Evolutionary conservation across 2,888 invertebrate genomes (phyloP), one percentile per base, ranked within the genome.

Genomic region (Stratiomys singularior): DNA sequence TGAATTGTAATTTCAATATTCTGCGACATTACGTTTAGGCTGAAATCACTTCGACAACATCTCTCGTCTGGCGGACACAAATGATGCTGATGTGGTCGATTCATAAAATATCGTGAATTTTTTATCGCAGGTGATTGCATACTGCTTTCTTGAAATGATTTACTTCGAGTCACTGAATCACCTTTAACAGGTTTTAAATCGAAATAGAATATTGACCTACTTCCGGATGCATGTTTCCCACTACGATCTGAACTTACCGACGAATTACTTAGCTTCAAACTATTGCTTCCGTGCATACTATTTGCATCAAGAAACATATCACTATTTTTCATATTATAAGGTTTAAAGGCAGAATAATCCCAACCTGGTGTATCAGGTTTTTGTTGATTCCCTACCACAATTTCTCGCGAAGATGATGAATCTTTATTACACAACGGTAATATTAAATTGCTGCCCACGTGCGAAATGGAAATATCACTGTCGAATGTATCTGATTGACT

Each of bases 141-240:
- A 69, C 86, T 84, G 37, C 85, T 83, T 78, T 87, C 88, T 82
- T 87, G 88, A 81, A 87, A 87, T n/a, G 88, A 87, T 81, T 86
- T 86, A 81, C 87, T 87, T 46, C 87, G 84, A 0, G 83, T 83
- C 58, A 86, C 87, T 18, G 85, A 83, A 18, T 71, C 76, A 76
- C 77, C 66, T 58, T 66, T 64, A 37, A 67, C 37, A 2, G 64
- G 77, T 67, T 67, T 66, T 25, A 77, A 67, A 67, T 77, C 67
- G 60, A 37, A 46, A 74, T 74, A 74, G 30, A 74, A 74, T 9
- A 74, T 18, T 23, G 74, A 74, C 27, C 74, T 28, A 74, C 60
- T 74, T 44, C 30, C 72, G 60, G 21, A 25, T 18, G 60, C 46
- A 60, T 63, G 60, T 46, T 77, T 74, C 67, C 72, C 77, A 72